These are phyloP conservation scores for Leptopilina clavipes DNA, from an alignment of 1,140 invertebrate genomes.

Conservation along the genomic window DNA sequence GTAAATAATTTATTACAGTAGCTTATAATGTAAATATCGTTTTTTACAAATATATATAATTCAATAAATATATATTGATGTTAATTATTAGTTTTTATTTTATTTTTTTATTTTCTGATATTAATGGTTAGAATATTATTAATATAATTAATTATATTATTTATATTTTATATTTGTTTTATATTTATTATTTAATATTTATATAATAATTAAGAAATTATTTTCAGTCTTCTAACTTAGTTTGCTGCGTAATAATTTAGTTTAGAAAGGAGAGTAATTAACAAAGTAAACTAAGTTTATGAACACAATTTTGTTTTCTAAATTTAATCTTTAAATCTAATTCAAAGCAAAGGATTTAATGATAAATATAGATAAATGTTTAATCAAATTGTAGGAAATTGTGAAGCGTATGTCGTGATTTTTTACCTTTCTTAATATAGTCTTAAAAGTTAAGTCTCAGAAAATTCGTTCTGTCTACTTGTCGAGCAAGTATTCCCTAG, in stretches of 20 bases:
- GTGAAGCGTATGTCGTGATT: not conserved
- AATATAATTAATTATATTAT: too few species aligned
- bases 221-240: too few species aligned
- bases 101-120: slow-evolving; percentile 1
- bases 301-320: not conserved
- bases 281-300: not conserved
- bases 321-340: not conserved
- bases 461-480: slow-evolving; percentile 30
- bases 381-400: not conserved
- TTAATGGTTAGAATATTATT: not conserved
- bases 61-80: not conserved
- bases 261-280: not conserved
- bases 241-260: too few species aligned
- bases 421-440: slow-evolving; percentile 3
- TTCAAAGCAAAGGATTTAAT: not conserved
- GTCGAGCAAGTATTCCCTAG: slow-evolving; percentile 25
- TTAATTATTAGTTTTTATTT: not conserved
- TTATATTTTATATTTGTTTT: not conserved
- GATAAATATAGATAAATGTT: not conserved
- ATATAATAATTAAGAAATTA: too few species aligned
- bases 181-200: too few species aligned
- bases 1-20: not conserved
- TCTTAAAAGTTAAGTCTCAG: slow-evolving; percentile 4
- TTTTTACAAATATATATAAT: not conserved
- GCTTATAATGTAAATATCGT: slow-evolving; percentile 21